Base-by-base conservation (phyloP, 2,888 invertebrate genomes). In the Lycophotia porphyrea region DNA sequence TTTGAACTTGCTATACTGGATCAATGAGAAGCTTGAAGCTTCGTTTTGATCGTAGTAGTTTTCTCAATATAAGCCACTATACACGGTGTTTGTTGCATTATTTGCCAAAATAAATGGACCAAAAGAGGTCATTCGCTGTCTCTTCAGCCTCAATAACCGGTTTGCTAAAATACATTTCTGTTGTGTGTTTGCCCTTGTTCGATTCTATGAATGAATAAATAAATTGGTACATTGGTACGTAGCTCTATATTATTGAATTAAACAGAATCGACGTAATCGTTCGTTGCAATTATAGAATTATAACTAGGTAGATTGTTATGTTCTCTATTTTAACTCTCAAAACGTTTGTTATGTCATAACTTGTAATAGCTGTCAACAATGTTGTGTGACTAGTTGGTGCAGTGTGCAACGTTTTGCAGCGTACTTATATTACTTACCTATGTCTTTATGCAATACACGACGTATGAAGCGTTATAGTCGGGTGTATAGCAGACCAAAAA, bases 331-430 rank as follows among this genome's bases (percentile, higher is more conserved):
- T 49, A 42, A 61, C 60, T 65, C 71, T 76, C 31, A 36, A 84
- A 70, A 67, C 42, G 60, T 71, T 74, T 39, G 64, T 82, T 68
- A 65, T 82, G 71, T 82, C 71, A 74, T 63, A 36, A 71, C 58
- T 63, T 47, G 52, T 61, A 66, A 70, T 63, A 24, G 34, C 34
- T 69, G 55, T 52, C 75, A 86, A 83, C 84, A 84, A 71, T 66
- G 74, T 86, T 71, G 81, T 58, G 68, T 68, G 70, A 31, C 67
- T 52, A 15, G 27, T 78, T 85, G 49, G 85, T 85, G 85, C 86
- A 79, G 86, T 77, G 86, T 86, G 86, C 85, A 85, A 72, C 8
- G 36, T 71, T 82, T 61, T 61, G 15, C 61, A 65, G 15, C 31
- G 58, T 39, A 36, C 7, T 7, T 63, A 24, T 27, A 11, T 36